Base-by-base conservation (phyloP, 1,140 invertebrate species). In the Drosophila malerkotliana region DNA sequence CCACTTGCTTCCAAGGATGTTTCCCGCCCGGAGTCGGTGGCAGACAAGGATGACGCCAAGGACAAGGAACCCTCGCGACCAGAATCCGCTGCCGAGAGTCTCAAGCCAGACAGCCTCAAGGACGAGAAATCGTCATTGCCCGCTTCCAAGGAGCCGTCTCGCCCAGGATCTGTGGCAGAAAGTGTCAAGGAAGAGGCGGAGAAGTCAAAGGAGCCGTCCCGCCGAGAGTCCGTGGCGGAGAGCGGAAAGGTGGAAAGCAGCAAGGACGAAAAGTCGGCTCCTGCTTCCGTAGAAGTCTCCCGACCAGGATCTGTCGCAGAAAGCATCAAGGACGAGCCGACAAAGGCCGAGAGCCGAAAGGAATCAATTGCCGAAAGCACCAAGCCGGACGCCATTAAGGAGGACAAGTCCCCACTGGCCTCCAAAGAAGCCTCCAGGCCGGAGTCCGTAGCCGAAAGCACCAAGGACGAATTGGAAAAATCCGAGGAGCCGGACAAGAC, bases 11-110 rank as follows among this genome's bases (percentile, higher is more conserved):
- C 81, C 1, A 74, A 84, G 14, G 80, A 75, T 55, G 52, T 56
- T 2, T 82, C 87, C 0, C 51, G 78, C 0, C 73, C 75, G 6
- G 72, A 53, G 39, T 91, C 89, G 4, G 71, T 76, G 0, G n/a
- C 57, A 0, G 52, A 55, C 6, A 66, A 73, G 21, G 21, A 21
- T 21, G 21, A 21, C 21, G 21, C 1, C 21, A 21, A 21, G 1
- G 61, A 64, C 0, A 62, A 54, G 24, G 66, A 56, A 37, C 26
- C 51, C 1, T 71, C 73, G 8, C 39, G 76, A 12, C 39, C 8
- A 34, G 32, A 34, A 1, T 76, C 76, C 1, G 60, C 47, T 2
- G 72, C 66, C 0, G 64, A 54, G 0, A 61, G 66, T 30, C 12
- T 51, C 18, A 74, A 32, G 30, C 28, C 49, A 39, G 74, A 66